Evolutionary conservation across 2,888 invertebrate species (phyloP).

Genomic region (Eristalinus sepulchralis): DNA sequence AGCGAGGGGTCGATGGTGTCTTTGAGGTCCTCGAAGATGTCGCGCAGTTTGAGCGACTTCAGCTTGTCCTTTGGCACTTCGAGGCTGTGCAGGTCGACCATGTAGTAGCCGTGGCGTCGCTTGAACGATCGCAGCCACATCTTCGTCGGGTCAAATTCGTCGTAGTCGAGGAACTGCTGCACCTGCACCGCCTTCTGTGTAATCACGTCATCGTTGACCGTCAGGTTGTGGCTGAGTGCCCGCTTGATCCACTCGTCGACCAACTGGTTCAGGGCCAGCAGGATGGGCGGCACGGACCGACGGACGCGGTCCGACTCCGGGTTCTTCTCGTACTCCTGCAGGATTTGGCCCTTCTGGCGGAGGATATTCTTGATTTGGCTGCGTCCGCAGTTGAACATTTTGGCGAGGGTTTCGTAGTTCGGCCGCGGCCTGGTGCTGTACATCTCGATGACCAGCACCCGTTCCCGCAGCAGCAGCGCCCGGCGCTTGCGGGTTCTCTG

Average conservation of each 20-base stretch:
- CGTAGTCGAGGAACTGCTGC: slow-evolving; percentile 59
- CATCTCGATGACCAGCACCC: slow-evolving; percentile 60
- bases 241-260: slow-evolving; percentile 61
- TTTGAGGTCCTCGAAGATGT: slow-evolving; percentile 59
- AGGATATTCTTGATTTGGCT: slow-evolving; percentile 67
- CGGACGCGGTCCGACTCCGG: slow-evolving; percentile 62
- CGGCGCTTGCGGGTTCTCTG: slow-evolving; percentile 49
- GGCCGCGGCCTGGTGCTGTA: slow-evolving; percentile 57
- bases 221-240: slow-evolving; percentile 31
- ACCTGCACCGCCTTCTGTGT: slow-evolving; percentile 38
- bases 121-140: slow-evolving; percentile 59
- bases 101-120: slow-evolving; percentile 58
- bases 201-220: slow-evolving; percentile 24
- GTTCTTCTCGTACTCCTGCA: slow-evolving; percentile 55
- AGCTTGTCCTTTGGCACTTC: slow-evolving; percentile 19
- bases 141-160: slow-evolving; percentile 60
- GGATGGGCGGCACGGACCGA: slow-evolving; percentile 49
- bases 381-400: slow-evolving; percentile 65
- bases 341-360: slow-evolving; percentile 56
- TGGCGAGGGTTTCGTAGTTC: slow-evolving; percentile 61
- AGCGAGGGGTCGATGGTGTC: slow-evolving; percentile 32
- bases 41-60: slow-evolving; percentile 50
- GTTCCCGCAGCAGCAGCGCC: slow-evolving; percentile 53
- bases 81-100: slow-evolving; percentile 38
- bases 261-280: slow-evolving; percentile 42